Evolutionary conservation across 2,113 vertebrate species (phyloP).

Genomic region (Tragulus kanchil): DNA sequence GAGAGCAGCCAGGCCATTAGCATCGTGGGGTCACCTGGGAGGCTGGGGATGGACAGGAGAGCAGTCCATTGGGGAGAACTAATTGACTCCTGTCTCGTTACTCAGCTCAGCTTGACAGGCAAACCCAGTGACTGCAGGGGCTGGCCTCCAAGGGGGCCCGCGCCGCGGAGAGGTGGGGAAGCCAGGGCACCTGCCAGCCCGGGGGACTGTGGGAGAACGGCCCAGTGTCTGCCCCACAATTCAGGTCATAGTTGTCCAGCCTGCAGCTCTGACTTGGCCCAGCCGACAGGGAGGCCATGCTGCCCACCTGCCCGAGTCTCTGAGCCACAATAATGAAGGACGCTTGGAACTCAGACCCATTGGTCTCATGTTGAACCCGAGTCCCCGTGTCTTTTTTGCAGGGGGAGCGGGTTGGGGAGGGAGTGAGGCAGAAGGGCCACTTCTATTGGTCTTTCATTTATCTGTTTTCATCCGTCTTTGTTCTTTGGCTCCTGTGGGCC

Average conservation of each 20-base stretch:
- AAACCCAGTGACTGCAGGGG: slow-evolving; percentile 82
- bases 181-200: slow-evolving; percentile 18
- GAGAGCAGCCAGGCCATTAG: slow-evolving; percentile 83
- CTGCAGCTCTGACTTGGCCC: neutral
- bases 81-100: slow-evolving; percentile 86
- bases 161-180: slow-evolving; percentile 51
- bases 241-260: neutral
- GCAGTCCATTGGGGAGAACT: slow-evolving; percentile 87
- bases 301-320: slow-evolving; percentile 58
- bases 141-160: slow-evolving; percentile 72
- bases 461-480: too few species aligned
- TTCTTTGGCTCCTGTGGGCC: too few species aligned
- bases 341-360: neutral
- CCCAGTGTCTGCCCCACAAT: neutral
- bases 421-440: too few species aligned
- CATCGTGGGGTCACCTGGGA: slow-evolving; percentile 90
- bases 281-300: neutral
- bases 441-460: too few species aligned
- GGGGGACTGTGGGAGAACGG: neutral
- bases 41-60: slow-evolving; percentile 84
- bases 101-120: slow-evolving; percentile 84
- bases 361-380: neutral
- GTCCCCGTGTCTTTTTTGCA: neutral
- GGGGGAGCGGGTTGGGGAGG: too few species aligned
- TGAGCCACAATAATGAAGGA: slow-evolving; percentile 15